These are phyloP conservation scores for Mormyrus lacerda DNA, from an alignment of 2,113 vertebrate species.

Conservation along the genomic window DNA sequence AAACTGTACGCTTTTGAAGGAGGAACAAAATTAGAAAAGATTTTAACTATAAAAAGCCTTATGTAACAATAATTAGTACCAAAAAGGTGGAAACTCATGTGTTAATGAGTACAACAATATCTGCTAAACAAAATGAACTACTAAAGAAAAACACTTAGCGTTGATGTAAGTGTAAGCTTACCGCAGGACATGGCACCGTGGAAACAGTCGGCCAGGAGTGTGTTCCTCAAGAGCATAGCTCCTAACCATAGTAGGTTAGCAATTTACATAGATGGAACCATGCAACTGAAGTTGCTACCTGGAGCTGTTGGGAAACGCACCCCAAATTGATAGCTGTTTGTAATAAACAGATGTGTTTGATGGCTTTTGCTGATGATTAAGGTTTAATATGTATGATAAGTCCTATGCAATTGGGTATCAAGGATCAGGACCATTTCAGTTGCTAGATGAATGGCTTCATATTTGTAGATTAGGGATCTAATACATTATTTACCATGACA, in stretches of 20 bases:
- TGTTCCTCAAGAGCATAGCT: background rate
- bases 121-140: background rate
- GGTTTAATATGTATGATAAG: background rate
- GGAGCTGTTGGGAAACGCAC: background rate
- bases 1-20: background rate
- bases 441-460: background rate
- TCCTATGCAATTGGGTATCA: background rate
- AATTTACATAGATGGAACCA: background rate
- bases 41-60: background rate
- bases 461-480: background rate
- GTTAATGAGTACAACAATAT: background rate
- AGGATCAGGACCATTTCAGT: background rate
- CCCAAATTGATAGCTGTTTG: background rate
- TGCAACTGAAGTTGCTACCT: background rate
- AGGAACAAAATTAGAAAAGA: background rate
- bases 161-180: background rate
- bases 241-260: background rate
- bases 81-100: background rate
- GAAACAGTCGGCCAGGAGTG: background rate
- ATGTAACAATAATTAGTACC: background rate
- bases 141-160: background rate
- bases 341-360: background rate
- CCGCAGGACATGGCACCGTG: background rate
- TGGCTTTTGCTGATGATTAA: background rate
- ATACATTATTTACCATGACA: background rate